Base-by-base conservation (phyloP, 2,888 invertebrate species). In the Cephalotes varians region DNA sequence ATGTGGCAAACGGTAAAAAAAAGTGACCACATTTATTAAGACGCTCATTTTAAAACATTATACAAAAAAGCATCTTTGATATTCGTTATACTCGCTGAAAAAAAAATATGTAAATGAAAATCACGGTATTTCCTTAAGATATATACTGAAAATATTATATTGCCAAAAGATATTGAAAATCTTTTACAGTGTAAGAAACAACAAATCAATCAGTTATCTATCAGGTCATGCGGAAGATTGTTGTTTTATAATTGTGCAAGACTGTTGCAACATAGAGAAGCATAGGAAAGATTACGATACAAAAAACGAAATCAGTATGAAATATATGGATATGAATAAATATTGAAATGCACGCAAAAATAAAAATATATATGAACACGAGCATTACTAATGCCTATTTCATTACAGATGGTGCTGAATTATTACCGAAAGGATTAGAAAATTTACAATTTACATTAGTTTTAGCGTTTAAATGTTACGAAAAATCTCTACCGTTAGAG, bases 51-150 rank as follows among this genome's bases (percentile, higher is more conserved):
- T 0, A 98, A 97, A 91, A 96, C 97, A 0, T 94, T 99, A 0
- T 96, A 98, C 83, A 97, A 98, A 92, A 99, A 99, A 93, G 98
- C 98, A 0, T 97, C 97, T 21, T 95, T 98, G 0, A 96, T 97
- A 0, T 98, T 97, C 91, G 97, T 97, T 0, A 97, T 97, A 0
- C 93, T 98, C 54, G 97, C 98, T 0, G 98, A 98, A 93, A 95
- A 96, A n/a, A 82, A 96, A 97, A 87, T 97, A 97, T 85, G 95
- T 96, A 0, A 95, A 95, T 7, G 96, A 96, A 81, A 96, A 96
- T 86, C 98, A 96, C 74, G 97, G 97, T 0, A 95, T 96, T 49
- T 96, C 97, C 15, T 92, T 97, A 25, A 96, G 96, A 88, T 96
- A 96, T 72, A 96, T 97, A 58, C 95, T 96, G 28, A 95, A 97